A percentile compares a stretch with the other conserved stretches of the same genome.
phyloP scores from a whole-genome alignment of 2,797 vertebrate species.

The Loris lydekkerianus region DNA sequence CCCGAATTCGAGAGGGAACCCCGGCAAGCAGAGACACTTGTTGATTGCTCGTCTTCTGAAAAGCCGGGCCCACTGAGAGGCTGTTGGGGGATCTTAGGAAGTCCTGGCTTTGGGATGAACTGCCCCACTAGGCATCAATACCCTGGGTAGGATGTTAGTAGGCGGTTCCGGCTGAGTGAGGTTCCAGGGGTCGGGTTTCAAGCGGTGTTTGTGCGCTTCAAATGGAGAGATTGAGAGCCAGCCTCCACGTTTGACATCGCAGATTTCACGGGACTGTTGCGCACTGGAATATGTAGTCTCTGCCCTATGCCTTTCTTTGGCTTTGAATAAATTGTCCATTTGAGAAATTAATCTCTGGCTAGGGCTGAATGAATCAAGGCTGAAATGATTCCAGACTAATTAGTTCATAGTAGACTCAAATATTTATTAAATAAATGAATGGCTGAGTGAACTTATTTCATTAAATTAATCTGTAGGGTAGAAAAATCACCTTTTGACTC shows the following conservation, averaged over 20 bases:
- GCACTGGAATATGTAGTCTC: neutral
- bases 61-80: neutral
- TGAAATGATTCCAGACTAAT: neutral
- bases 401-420: neutral
- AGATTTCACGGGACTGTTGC: neutral
- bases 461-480: neutral
- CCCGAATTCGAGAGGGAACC: neutral
- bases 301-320: neutral
- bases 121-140: neutral
- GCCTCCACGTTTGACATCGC: neutral
- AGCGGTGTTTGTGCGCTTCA: neutral
- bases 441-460: neutral
- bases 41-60: constrained; percentile 54
- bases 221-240: neutral
- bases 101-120: neutral
- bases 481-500: neutral
- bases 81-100: neutral
- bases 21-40: constrained; percentile 64
- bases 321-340: neutral
- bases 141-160: neutral
- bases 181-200: neutral
- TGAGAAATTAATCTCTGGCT: neutral
- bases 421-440: neutral
- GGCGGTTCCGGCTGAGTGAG: neutral
- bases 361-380: neutral